phyloP scores from a whole-genome alignment of 2,888 invertebrate genomes.

The Thysanoteuthis rhombus region DNA sequence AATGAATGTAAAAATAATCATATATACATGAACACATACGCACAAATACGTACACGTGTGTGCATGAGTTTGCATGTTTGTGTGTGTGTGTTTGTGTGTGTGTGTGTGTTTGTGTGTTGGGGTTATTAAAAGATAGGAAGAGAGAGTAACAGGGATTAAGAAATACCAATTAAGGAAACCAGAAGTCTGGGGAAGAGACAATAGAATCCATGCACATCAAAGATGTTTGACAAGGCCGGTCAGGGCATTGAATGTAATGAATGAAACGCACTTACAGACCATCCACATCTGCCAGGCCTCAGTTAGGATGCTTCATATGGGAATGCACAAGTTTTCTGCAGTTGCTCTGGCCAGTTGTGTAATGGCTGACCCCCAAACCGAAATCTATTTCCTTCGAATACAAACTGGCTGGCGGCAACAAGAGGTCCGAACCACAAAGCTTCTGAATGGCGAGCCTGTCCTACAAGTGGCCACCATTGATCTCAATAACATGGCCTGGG shows the following conservation, averaged over 20 bases:
- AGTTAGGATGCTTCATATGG: not conserved
- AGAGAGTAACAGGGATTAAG: not conserved
- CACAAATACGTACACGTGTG: too few species aligned
- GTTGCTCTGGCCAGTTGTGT: not conserved
- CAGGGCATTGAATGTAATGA: not conserved
- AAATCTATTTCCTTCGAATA: not conserved
- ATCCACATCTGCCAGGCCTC: not conserved
- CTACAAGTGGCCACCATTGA: not conserved
- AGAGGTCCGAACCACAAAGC: not conserved
- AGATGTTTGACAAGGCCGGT: not conserved
- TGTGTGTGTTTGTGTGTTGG: not conserved
- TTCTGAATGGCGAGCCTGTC: not conserved
- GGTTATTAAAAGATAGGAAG: not conserved
- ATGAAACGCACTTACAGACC: not conserved
- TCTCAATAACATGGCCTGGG: not conserved
- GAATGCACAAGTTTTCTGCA: not conserved
- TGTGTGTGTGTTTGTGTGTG: too few species aligned
- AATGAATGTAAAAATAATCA: too few species aligned
- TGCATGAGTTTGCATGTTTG: too few species aligned
- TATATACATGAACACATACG: too few species aligned
- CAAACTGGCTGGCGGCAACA: not conserved
- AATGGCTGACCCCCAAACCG: not conserved
- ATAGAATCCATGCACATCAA: not conserved
- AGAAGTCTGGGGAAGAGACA: not conserved
- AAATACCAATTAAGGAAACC: not conserved